Base-by-base conservation (phyloP, 2,113 vertebrate genomes). In the Xyliphius kryptos region DNA sequence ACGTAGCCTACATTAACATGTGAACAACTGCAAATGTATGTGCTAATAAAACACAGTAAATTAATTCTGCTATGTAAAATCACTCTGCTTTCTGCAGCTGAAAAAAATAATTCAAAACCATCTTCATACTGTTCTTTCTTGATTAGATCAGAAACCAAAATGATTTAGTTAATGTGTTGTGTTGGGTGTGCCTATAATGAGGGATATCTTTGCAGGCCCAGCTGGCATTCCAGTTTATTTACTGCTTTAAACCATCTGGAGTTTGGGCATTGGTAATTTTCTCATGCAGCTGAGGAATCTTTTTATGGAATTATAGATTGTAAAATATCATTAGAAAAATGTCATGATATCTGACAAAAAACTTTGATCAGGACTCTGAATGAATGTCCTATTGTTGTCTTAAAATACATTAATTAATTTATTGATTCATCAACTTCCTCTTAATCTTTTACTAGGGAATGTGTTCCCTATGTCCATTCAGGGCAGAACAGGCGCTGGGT, bases 171-270 rank as follows among this genome's bases (percentile, higher is more conserved):
- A 51, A 56, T 46, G 40, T 38, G 56, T 67, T 55, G 41, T 65
- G 60, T 63, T 40, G 36, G 14, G 38, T 38, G 48, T 36, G 51
- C 37, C 57, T 20, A 20, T 50, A 56, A 54, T 71, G 40, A 51
- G 51, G 56, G 53, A 63, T 63, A 50, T 22, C 2, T 19, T 20
- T 40, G 61, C 56, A 15, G 17, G 58, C 36, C 50, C 61, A 43
- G 68, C 41, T 70, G 61, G 49, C 41, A 64, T 69, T 69, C 40
- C 1, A 15, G n/a, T 17, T 44, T 54, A 49, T 44, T 63, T 63
- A 63, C 38, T 2, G 8, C 9, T 44, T 19, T 17, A 20, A 32
- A 44, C 37, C 61, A 54, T 63, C 50, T 63, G 61, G 49, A 53
- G 43, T 53, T 53, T 63, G 41, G 13, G 61, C 6, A 12, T 4